Percentiles rank a stretch among this genome's conserved stretches.
Conservation (phyloP, 2,113 vertebrate species). For the Anas platyrhynchos region DNA sequence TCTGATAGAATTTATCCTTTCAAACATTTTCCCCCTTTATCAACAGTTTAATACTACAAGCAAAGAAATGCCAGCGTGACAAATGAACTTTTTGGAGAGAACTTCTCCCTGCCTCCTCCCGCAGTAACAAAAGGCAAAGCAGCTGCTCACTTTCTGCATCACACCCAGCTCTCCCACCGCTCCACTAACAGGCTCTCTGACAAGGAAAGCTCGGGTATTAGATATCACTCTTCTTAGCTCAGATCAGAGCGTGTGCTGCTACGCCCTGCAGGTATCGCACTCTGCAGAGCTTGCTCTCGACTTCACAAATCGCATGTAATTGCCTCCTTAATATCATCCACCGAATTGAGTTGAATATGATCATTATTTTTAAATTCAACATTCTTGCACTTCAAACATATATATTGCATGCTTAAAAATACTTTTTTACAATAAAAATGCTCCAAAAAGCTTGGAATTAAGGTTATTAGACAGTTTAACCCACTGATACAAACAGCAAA, state of each 20-base stretch:
- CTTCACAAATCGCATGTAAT: constrained; percentile 58
- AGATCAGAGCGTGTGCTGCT: constrained; percentile 19
- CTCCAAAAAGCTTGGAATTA: neutral
- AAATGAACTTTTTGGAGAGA: neutral
- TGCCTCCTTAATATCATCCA: constrained; percentile 40
- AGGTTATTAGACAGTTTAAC: constrained; percentile 29
- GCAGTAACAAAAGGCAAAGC: constrained; percentile 6
- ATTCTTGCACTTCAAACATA: neutral
- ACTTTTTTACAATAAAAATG: neutral
- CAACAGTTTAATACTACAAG: neutral
- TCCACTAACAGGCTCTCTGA: neutral
- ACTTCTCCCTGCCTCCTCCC: neutral
- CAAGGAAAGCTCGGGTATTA: constrained; percentile 20
- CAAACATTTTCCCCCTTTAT: neutral
- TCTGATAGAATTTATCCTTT: neutral
- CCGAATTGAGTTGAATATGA: neutral
- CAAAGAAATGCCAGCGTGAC: neutral
- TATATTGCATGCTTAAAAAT: neutral
- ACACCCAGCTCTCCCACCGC: neutral
- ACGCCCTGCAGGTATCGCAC: constrained; percentile 29
- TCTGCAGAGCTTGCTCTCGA: neutral
- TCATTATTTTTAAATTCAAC: constrained; percentile 23
- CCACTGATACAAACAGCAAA: neutral
- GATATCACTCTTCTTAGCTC: constrained; percentile 29
- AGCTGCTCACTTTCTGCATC: neutral